Conservation (phyloP, 2,888 invertebrate species). For the Scrobipalpa costella region DNA sequence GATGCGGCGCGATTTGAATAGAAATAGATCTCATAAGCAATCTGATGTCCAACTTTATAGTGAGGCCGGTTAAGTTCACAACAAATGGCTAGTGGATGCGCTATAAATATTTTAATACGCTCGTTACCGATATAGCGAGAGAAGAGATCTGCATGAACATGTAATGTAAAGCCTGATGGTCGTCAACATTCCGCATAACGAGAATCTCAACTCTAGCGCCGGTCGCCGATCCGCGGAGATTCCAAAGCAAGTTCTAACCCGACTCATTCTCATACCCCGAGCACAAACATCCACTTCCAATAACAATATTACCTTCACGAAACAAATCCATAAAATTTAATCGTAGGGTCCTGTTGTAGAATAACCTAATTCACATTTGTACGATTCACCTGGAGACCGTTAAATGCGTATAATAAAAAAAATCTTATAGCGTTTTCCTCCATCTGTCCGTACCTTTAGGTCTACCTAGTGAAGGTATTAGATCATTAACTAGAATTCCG, state of each 20-base stretch:
- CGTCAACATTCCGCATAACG: constrained; percentile 46
- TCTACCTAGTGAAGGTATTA: neutral
- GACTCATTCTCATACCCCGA: constrained; percentile 26
- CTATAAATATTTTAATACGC: constrained; percentile 50
- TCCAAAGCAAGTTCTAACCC: constrained; percentile 39
- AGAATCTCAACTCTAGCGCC: constrained; percentile 40
- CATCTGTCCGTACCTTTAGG: too few relatives aligned
- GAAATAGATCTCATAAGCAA: constrained; percentile 17
- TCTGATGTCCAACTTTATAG: constrained; percentile 22
- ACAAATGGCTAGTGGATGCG: constrained; percentile 39
- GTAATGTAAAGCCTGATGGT: constrained; percentile 37
- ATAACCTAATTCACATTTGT: too few relatives aligned
- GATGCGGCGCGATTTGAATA: constrained; percentile 20
- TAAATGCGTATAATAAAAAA: neutral
- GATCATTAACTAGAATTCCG: constrained; percentile 7
- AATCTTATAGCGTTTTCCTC: neutral
- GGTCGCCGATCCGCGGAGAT: constrained; percentile 34
- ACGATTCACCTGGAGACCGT: too few relatives aligned
- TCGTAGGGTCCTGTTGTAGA: constrained; percentile 30
- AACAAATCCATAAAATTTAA: neutral
- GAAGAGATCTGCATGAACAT: constrained; percentile 51
- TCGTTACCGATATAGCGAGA: constrained; percentile 45
- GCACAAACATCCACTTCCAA: neutral
- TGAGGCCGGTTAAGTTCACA: constrained; percentile 21
- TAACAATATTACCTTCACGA: neutral